phyloP scores from a whole-genome alignment of 2,113 vertebrate species.

The Cygnus buccinator region DNA sequence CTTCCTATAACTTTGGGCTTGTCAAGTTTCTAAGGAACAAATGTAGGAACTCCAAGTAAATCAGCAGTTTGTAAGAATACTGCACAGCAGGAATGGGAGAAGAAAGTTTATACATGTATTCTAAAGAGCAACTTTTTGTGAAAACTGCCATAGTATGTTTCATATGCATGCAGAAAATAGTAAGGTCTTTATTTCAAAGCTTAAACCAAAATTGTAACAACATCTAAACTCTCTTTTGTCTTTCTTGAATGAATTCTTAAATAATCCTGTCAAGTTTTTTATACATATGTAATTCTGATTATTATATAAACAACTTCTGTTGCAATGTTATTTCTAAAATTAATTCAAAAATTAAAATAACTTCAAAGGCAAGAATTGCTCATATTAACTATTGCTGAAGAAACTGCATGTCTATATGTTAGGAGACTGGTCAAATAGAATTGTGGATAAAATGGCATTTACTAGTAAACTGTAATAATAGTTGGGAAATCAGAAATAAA shows the following conservation, averaged over 20 bases:
- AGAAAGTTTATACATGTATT: background rate
- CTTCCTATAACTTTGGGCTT: background rate
- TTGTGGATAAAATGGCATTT: background rate
- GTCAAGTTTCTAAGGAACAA: background rate
- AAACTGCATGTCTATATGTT: background rate
- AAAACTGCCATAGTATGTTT: background rate
- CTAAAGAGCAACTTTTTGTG: background rate
- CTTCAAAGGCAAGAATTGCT: background rate
- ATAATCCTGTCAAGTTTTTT: background rate
- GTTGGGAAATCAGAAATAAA: background rate
- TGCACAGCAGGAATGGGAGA: background rate
- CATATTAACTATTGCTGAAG: background rate
- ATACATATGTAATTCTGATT: background rate
- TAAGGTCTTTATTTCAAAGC: background rate
- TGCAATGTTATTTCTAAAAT: background rate
- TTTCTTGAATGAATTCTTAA: background rate
- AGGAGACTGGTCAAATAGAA: background rate
- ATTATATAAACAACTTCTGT: background rate
- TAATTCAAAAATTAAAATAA: background rate
- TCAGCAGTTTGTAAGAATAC: background rate
- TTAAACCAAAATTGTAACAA: accelerated
- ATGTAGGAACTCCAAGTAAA: background rate
- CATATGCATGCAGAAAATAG: background rate
- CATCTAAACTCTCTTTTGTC: background rate
- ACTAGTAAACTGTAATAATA: background rate